Evolutionary conservation across 2,888 invertebrate genomes (phyloP), one percentile per base, ranked within the genome.

Genomic region (Adelognathus sp.): DNA sequence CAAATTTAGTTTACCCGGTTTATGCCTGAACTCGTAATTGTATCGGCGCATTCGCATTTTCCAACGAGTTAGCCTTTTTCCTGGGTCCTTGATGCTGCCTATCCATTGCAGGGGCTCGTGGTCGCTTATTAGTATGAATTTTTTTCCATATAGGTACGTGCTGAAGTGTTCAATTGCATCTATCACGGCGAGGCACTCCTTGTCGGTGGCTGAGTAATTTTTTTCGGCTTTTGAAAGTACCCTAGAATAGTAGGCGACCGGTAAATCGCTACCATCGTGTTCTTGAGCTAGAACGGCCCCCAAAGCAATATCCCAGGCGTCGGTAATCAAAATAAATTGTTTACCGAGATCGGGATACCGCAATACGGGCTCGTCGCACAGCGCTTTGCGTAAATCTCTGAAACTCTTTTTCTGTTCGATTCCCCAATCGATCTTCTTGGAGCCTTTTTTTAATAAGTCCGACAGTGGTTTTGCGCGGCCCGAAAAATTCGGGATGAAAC

Each of bases 281-380:
- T 84, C 84, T 84, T 89, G 89, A 0, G 87, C 84, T 14, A 89
- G 54, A 1, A 89, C 80, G 2, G 82, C 78, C 3, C 87, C 87
- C 3, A 90, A 67, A 1, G 84, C 86, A 9, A 50, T 21, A 46
- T 90, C 85, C 16, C 83, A 86, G 0, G 89, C 90, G 74, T 90
- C 91, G 3, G 90, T 89, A n/a, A 84, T 86, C 44, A 86, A 74
- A 66, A 73, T 85, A 71, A 86, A 89, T 36, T 70, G 60, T 81
- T n/a, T n/a, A n/a, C n/a, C n/a, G n/a, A n/a, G n/a, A n/a, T n/a
- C n/a, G n/a, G n/a, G n/a, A n/a, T n/a, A 88, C 80, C 85, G 36
- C 0, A 76, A 36, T 6, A 76, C 56, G 3, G 73, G 73, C 18
- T 72, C 67, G 6, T 11, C 29, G 9, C 39, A 63, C 1, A 71